A percentile compares a stretch with the other conserved stretches of the same genome.
Evolutionary conservation across 2,113 vertebrate genomes (phyloP).

Genomic region (Trogon surrucura): DNA sequence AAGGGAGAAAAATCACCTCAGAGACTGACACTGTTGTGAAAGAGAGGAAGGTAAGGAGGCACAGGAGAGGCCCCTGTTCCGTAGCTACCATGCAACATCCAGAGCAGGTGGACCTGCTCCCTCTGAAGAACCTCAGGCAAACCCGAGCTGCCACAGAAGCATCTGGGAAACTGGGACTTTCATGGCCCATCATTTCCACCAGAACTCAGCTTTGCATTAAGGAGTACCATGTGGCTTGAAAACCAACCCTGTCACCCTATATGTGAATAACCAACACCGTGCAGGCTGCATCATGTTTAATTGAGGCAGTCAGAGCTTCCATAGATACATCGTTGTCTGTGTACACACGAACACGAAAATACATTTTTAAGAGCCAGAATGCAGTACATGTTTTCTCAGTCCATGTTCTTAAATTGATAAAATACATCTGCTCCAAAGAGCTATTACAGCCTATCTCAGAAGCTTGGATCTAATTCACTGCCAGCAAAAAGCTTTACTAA

Average conservation of each 20-base stretch:
- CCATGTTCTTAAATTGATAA: constrained; percentile 58
- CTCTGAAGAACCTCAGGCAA: neutral
- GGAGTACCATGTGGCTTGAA: neutral
- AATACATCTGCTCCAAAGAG: constrained; percentile 62
- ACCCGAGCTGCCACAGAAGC: neutral
- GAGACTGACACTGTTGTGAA: neutral
- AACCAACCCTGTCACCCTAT: neutral
- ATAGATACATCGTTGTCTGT: constrained; percentile 42
- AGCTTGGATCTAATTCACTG: constrained; percentile 52
- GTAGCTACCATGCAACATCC: neutral
- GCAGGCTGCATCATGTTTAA: constrained; percentile 1
- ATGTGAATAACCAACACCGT: neutral
- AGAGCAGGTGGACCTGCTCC: neutral
- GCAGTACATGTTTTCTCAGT: neutral
- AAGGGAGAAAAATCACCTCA: neutral
- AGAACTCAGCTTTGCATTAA: neutral
- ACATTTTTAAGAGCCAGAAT: neutral
- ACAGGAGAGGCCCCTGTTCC: neutral
- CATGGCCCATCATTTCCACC: neutral
- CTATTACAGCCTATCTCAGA: constrained; percentile 56
- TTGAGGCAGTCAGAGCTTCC: neutral
- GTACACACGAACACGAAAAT: constrained; percentile 29
- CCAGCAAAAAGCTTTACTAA: constrained; percentile 44
- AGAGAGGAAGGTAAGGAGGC: neutral
- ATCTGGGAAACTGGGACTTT: neutral